Evolutionary conservation across 2,113 vertebrate species (phyloP).

Genomic region (Pseudolaguvia tuberculata): DNA sequence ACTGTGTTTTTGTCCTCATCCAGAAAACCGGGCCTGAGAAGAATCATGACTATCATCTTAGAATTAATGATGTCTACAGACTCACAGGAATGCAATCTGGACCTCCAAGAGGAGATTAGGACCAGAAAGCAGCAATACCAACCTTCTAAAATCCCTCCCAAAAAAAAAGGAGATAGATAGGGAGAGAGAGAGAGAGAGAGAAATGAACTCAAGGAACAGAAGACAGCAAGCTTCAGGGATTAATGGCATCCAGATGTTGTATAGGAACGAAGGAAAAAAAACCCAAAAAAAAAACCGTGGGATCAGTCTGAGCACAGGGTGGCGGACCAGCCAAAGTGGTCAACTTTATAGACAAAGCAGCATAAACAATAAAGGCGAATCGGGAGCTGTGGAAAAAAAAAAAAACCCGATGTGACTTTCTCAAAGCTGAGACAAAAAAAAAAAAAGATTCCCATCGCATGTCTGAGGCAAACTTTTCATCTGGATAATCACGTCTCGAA

Average conservation of each 20-base stretch:
- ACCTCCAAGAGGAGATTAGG: slow-evolving; percentile 66
- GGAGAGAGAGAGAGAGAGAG: no score
- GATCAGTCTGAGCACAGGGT: neutral
- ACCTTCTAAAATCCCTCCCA: slow-evolving; percentile 28
- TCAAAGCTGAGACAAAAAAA: neutral
- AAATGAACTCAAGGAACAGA: slow-evolving; percentile 56
- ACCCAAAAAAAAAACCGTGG: neutral
- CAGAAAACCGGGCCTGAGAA: slow-evolving; percentile 39
- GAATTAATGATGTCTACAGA: slow-evolving; percentile 71
- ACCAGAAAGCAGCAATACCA: slow-evolving; percentile 65
- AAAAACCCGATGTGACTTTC: neutral
- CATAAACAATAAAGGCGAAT: slow-evolving; percentile 27
- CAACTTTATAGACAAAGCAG: slow-evolving; percentile 27
- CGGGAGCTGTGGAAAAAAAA: neutral
- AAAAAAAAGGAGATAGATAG: neutral
- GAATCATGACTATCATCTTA: slow-evolving; percentile 67
- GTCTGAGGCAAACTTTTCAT: neutral
- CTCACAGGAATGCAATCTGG: slow-evolving; percentile 65
- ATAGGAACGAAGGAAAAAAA: neutral
- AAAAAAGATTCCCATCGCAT: slow-evolving; percentile 17
- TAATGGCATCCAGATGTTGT: slow-evolving; percentile 60
- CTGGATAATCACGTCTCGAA: neutral
- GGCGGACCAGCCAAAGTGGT: slow-evolving; percentile 9
- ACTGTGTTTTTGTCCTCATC: neutral
- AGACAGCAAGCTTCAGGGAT: slow-evolving; percentile 59